phyloP scores from a whole-genome alignment of 2,888 invertebrate species.

The Eristalis pertinax region DNA sequence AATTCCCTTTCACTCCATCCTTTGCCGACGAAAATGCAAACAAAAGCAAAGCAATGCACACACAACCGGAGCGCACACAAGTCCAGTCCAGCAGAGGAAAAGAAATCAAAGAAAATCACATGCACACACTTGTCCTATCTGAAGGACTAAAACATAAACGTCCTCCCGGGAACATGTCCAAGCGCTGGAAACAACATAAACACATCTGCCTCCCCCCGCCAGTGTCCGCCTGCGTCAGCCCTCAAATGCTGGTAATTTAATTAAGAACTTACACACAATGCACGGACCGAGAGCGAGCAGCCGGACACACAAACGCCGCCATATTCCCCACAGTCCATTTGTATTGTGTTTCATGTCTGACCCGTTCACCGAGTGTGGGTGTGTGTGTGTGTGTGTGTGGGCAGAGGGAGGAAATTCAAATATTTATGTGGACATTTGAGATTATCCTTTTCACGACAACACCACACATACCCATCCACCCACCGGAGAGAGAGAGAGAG shows the following conservation, averaged over 20 bases:
- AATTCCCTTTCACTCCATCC: conserved; percentile 5
- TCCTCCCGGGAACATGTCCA: conserved; percentile 66
- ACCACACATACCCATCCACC: background rate
- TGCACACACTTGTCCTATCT: conserved; percentile 59
- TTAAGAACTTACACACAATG: conserved; percentile 70
- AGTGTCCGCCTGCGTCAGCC: no score
- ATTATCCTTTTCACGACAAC: conserved; percentile 76
- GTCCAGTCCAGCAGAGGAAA: background rate
- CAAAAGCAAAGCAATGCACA: conserved; percentile 54
- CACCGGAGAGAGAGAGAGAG: background rate
- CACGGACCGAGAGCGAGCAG: conserved; percentile 19
- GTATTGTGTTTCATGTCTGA: conserved; percentile 24
- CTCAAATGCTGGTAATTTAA: conserved; percentile 56
- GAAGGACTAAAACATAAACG: conserved; percentile 55
- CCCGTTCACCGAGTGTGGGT: background rate
- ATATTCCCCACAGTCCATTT: conserved; percentile 62
- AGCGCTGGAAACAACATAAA: conserved; percentile 49
- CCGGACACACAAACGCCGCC: background rate
- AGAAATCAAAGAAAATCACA: conserved; percentile 55
- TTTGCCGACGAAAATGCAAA: conserved; percentile 51
- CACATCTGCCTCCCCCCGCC: background rate
- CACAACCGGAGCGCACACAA: conserved; percentile 6
- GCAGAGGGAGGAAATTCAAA: conserved; percentile 75
- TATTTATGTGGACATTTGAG: conserved; percentile 80
- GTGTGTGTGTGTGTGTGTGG: no score